Evolutionary conservation across 2,113 vertebrate genomes (phyloP).

Genomic region (Lipotes vexillifer): DNA sequence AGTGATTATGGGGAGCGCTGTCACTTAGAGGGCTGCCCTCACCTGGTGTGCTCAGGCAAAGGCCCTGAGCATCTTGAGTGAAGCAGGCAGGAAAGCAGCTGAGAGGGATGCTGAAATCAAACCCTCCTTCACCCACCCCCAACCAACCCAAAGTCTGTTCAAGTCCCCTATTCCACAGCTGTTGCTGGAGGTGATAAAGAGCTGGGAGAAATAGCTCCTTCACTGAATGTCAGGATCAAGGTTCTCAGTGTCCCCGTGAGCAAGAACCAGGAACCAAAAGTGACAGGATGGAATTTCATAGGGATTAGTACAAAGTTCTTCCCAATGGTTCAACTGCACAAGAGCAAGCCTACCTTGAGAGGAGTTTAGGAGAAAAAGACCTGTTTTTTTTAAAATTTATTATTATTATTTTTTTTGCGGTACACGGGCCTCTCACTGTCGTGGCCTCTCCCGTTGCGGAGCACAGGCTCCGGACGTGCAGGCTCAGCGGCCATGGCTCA

Average conservation of each 20-base stretch:
- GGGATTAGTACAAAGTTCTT: not conserved
- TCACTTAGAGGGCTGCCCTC: not conserved
- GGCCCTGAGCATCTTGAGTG: not conserved
- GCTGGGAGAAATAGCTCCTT: not conserved
- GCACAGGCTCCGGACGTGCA: too few species aligned
- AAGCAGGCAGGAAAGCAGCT: not conserved
- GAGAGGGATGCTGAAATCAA: not conserved
- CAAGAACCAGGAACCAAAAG: not conserved
- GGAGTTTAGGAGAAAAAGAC: not conserved
- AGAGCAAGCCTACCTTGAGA: not conserved
- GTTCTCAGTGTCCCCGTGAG: not conserved
- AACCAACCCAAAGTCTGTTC: not conserved
- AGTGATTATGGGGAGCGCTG: accelerated
- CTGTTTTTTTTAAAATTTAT: not conserved
- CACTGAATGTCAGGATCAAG: not conserved
- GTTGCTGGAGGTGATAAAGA: not conserved
- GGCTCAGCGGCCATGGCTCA: too few species aligned
- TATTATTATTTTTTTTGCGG: too few species aligned
- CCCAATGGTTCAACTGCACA: not conserved
- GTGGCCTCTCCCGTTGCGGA: too few species aligned
- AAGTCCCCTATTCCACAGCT: not conserved
- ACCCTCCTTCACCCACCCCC: accelerated
- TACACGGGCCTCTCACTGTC: too few species aligned
- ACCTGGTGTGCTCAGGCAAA: not conserved
- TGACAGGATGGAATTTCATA: not conserved